Base-by-base conservation (phyloP, 1,140 invertebrate genomes). In the Heliconius himera region DNA sequence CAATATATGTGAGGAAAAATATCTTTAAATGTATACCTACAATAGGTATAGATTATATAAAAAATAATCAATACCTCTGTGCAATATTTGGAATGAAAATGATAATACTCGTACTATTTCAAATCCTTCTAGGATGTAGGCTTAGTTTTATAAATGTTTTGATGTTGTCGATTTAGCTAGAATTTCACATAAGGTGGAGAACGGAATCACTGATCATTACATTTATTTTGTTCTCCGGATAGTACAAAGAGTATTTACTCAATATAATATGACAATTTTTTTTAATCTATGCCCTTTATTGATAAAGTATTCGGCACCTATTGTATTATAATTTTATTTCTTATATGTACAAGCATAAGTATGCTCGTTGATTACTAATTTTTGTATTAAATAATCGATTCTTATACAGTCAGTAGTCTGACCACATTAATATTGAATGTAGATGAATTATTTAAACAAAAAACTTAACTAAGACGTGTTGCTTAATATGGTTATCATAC, bases 241-340 rank as follows among this genome's bases (percentile, higher is more conserved):
- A 56, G 6, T 11, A 0, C 6, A 1, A 22, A 22, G 9, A 60
- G n/a, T 9, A n/a, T 46, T 46, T 13, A 60, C 8, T 26, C 56
- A 26, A 60, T 60, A n/a, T 22, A 60, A 22, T 26, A 13, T 66
- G 60, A 5, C 11, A 0, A 4, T 11, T 29, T 66, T 66, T 66
- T 66, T 29, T 46, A 46, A 46, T 26, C 60, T 66, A 22, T 16
- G 13, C 60, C 60, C 11, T 29, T 66, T 66, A 66, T 26, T 66
- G 22, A 13, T 66, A 26, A 29, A 66, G 60, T 16, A 66, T 66
- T 66, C 29, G 60, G 60, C 60, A 66, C 60, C 71, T 20, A 78
- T 78, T 78, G 77, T 78, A 78, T 78, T 78, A 13, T 78, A 78
- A 79, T 79, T 74, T 74, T 70, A 66, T 74, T 41, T 72, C 46